These are phyloP conservation scores for Rhinopomastus cyanomelas DNA, from an alignment of 2,113 vertebrate genomes.

Conservation along the genomic window DNA sequence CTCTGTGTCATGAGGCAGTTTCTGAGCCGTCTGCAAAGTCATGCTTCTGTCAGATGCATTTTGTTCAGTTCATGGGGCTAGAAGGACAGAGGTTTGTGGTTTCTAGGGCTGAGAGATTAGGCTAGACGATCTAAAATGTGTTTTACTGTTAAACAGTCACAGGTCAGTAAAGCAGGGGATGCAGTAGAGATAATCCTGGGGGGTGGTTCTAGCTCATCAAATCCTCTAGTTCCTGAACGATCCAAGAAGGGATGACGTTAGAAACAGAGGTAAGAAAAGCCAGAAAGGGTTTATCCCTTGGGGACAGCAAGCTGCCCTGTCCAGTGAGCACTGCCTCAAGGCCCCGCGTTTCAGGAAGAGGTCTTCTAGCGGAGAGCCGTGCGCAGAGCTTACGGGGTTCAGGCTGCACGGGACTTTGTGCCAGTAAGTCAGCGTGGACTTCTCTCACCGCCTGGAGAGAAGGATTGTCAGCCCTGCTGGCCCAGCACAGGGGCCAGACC, in stretches of 20 bases:
- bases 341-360: neutral
- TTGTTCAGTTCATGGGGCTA: neutral
- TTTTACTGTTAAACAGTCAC: neutral
- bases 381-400: neutral
- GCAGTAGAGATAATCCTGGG: neutral
- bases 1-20: neutral
- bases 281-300: neutral
- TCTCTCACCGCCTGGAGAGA: neutral
- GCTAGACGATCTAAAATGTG: neutral
- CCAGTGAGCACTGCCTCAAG: neutral
- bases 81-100: neutral
- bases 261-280: neutral
- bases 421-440: neutral
- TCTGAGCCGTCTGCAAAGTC: neutral
- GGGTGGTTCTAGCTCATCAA: neutral
- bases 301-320: neutral
- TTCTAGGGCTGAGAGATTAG: neutral
- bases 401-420: neutral
- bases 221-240: neutral
- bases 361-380: neutral
- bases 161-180: neutral
- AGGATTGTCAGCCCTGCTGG: neutral
- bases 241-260: neutral
- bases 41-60: neutral
- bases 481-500: neutral